These are phyloP conservation scores for Cydia amplana DNA, from an alignment of 1,140 invertebrate species.

Conservation along the genomic window DNA sequence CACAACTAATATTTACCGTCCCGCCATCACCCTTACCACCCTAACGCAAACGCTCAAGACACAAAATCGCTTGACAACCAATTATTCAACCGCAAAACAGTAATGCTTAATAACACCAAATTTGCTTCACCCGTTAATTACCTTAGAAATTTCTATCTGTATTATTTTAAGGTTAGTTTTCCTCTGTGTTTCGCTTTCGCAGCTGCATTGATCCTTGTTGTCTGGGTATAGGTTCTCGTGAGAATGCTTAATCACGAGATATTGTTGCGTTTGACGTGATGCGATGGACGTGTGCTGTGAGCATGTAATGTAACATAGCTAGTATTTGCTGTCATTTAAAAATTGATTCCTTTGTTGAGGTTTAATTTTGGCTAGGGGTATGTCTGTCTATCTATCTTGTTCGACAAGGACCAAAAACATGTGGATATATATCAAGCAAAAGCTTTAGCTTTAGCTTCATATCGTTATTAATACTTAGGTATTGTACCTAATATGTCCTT, in stretches of 20 bases:
- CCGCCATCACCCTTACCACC: constrained; percentile 5
- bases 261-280: constrained; percentile 48
- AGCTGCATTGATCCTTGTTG: not conserved
- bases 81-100: not conserved
- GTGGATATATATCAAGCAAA: too few relatives aligned
- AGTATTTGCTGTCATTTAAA: not conserved
- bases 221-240: constrained; percentile 43
- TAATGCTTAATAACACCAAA: not conserved
- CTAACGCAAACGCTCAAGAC: constrained; percentile 32
- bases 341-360: not conserved
- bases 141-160: constrained; percentile 13
- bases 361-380: not conserved
- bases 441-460: too few relatives aligned
- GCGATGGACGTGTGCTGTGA: constrained; percentile 43
- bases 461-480: too few relatives aligned
- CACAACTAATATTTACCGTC: constrained; percentile 36
- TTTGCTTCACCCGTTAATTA: not conserved
- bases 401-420: not conserved
- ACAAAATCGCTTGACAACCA: not conserved
- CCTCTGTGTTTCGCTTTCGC: constrained; percentile 14
- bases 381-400: too few relatives aligned
- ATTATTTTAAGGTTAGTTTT: constrained; percentile 16
- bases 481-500: too few relatives aligned
- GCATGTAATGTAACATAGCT: not conserved
- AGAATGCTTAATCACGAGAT: constrained; percentile 47